phyloP scores from a whole-genome alignment of 2,888 invertebrate species.

The Carcina quercana region DNA sequence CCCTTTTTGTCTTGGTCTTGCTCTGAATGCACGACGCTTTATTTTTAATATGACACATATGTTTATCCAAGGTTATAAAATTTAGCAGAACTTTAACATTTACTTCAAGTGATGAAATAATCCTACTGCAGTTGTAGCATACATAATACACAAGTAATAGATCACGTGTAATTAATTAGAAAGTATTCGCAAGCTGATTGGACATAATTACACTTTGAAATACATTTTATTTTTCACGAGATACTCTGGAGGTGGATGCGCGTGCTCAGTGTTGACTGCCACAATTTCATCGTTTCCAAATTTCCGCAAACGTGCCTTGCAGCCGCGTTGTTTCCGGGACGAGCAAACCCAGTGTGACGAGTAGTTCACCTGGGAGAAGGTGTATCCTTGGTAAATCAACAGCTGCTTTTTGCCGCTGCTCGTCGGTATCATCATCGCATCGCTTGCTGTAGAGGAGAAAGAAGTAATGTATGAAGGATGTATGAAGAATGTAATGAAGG shows the following conservation, averaged over 20 bases:
- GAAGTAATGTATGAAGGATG: too few relatives aligned
- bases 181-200: slow-evolving; percentile 8
- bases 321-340: slow-evolving; percentile 21
- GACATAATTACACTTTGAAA: neutral
- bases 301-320: slow-evolving; percentile 21
- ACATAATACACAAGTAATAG: too few relatives aligned
- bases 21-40: too few relatives aligned
- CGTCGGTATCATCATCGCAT: slow-evolving; percentile 28
- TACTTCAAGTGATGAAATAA: too few relatives aligned
- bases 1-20: too few relatives aligned
- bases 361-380: slow-evolving; percentile 36
- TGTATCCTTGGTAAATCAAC: slow-evolving; percentile 31
- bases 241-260: slow-evolving; percentile 24
- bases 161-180: too few relatives aligned
- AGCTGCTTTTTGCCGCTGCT: slow-evolving; percentile 27
- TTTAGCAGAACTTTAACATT: too few relatives aligned
- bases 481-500: too few relatives aligned
- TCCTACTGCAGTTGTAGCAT: too few relatives aligned
- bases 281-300: slow-evolving; percentile 9
- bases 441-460: too few relatives aligned
- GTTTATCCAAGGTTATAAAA: too few relatives aligned
- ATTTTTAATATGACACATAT: too few relatives aligned
- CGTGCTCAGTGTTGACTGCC: slow-evolving; percentile 17
- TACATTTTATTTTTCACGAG: slow-evolving; percentile 16
- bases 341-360: slow-evolving; percentile 32